Evolutionary conservation across 1,140 invertebrate genomes (phyloP), one percentile per base, ranked within the genome.

Genomic region (Conus betulinus): DNA sequence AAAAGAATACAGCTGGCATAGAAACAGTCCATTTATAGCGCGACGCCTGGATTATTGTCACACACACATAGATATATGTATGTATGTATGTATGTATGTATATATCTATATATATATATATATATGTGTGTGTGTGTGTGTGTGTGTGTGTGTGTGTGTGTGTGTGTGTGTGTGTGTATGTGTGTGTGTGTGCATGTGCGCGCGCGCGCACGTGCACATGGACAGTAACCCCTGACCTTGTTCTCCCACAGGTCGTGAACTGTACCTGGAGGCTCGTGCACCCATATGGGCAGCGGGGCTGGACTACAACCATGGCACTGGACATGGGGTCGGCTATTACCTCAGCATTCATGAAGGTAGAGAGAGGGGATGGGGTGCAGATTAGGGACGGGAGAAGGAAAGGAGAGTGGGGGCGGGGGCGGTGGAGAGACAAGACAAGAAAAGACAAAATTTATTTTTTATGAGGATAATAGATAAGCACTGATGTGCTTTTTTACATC

Each of bases 301-400:
- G 79, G 97, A 99, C 95, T 99, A 99, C 95, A 96, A 96, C 0
- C 99, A 99, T 95, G 99, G 99, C 39, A 99, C 99, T 39, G 98
- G 99, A 0, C 99, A 99, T 95, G 99, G 99, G 10, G 97, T 99
- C 91, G 99, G 99, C 1, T 96, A 97, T 87, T 99, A 97, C 95
- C 96, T 99, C 55, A 99, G 99, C 96, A 99, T 99, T 8, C 99
- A 99, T 95, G 99, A 99, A 96, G 93, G 93, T 93, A 91, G 6
- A 78, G 25, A 51, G 7, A 39, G 25, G n/a, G 17, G 13, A 74
- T 13, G n/a, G n/a, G 20, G 15, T 17, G 71, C 39, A 39, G 3
- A 39, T 39, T 39, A 67, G 51, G 23, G 52, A n/a, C 60, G 25
- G 55, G 27, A 27, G 84, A n/a, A 85, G 15, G 53, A 8, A 27